Percentiles rank a stretch among this genome's conserved stretches.
Conservation (phyloP, 2,113 vertebrate genomes). For the Lipotes vexillifer region DNA sequence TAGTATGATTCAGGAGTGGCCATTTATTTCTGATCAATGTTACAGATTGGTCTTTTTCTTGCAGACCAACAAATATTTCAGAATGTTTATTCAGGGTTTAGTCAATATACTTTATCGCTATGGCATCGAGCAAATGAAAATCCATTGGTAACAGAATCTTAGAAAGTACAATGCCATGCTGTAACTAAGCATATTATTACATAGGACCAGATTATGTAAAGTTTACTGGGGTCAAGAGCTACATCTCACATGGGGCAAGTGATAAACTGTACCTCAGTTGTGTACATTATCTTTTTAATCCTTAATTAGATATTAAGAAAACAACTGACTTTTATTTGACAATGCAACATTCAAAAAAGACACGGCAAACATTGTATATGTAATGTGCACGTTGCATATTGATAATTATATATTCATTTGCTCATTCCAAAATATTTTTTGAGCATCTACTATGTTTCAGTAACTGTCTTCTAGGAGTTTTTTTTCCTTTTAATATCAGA, state of each 20-base stretch:
- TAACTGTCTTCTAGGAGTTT: neutral
- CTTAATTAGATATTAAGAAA: neutral
- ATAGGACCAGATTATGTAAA: neutral
- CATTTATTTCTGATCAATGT: constrained; percentile 32
- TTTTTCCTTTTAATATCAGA: neutral
- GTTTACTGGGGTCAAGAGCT: neutral
- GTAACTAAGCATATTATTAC: neutral
- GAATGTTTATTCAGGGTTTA: neutral
- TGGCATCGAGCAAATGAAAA: neutral
- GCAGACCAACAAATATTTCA: neutral
- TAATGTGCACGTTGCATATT: neutral
- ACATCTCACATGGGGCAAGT: neutral
- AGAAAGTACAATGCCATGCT: neutral
- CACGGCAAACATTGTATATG: neutral
- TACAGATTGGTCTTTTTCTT: neutral
- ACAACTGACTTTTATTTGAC: neutral
- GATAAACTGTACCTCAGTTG: neutral
- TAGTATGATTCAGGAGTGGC: neutral
- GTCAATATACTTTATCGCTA: neutral
- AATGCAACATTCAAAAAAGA: neutral
- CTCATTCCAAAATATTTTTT: neutral
- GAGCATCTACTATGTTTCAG: neutral
- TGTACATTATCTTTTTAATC: neutral
- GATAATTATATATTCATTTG: neutral
- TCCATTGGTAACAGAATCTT: neutral